phyloP scores from a whole-genome alignment of 1,140 invertebrate genomes.

The Drosophila lacertosa region DNA sequence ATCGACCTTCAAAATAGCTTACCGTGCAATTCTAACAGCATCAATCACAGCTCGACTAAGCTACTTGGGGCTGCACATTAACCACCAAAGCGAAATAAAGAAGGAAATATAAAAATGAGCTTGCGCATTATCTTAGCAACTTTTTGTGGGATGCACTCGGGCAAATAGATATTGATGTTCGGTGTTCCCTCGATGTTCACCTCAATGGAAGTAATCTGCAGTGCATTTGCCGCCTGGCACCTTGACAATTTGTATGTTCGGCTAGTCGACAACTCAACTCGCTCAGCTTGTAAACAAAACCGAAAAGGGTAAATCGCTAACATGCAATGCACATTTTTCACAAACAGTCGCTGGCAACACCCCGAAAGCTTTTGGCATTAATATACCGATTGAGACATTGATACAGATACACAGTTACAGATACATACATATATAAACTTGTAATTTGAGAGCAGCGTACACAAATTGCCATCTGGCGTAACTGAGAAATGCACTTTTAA shows the following conservation, averaged over 20 bases:
- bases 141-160: conserved; percentile 42
- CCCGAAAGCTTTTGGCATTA: conserved; percentile 54
- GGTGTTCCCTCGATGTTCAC: conserved; percentile 26
- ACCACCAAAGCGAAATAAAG: too few relatives aligned
- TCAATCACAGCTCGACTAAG: not conserved
- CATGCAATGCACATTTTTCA: conserved; percentile 74
- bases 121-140: conserved; percentile 21
- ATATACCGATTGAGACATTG: conserved; percentile 55
- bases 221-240: conserved; percentile 69
- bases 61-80: conserved; percentile 24
- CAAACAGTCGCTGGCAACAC: conserved; percentile 54
- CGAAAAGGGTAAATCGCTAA: conserved; percentile 67
- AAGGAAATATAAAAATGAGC: conserved; percentile 2
- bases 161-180: conserved; percentile 75
- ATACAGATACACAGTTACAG: not conserved
- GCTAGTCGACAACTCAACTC: conserved; percentile 38
- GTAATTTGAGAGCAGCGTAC: conserved; percentile 58
- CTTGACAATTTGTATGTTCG: conserved; percentile 68
- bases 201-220: conserved; percentile 39
- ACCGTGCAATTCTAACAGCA: not conserved
- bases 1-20: too few relatives aligned
- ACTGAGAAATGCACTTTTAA: conserved; percentile 81
- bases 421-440: conserved; percentile 36
- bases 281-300: conserved; percentile 48
- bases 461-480: conserved; percentile 76